These are phyloP conservation scores for Anguilla rostrata DNA, from an alignment of 2,113 vertebrate species.

Conservation along the genomic window DNA sequence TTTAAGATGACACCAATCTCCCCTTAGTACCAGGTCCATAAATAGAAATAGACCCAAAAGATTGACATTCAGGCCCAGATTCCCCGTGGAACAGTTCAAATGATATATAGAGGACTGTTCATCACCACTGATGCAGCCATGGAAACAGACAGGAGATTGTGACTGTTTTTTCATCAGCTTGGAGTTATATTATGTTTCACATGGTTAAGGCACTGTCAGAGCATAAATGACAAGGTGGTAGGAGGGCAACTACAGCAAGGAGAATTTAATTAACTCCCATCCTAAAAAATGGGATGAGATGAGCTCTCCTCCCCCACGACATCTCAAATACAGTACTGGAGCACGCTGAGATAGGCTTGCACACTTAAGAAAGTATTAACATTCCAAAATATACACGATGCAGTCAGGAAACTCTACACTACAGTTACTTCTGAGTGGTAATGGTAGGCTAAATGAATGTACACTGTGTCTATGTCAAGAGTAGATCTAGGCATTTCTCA, in stretches of 20 bases:
- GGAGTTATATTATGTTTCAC: not conserved
- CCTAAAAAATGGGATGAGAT: not conserved
- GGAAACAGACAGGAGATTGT: not conserved
- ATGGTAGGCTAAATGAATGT: not conserved
- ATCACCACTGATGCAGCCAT: not conserved
- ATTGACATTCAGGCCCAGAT: not conserved
- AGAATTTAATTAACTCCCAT: not conserved
- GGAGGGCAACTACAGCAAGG: not conserved
- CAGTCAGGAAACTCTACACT: not conserved
- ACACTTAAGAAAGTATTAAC: not conserved
- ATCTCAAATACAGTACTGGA: not conserved
- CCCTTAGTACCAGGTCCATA: no score
- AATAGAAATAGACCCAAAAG: not conserved
- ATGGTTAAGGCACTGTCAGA: not conserved
- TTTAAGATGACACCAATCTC: no score
- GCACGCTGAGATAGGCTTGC: not conserved
- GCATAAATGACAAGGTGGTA: conserved; percentile 1
- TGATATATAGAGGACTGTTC: not conserved
- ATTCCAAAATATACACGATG: not conserved
- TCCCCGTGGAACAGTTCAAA: not conserved
- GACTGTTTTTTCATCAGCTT: not conserved
- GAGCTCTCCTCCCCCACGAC: no score
- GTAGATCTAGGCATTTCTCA: no score
- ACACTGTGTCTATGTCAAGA: not conserved
- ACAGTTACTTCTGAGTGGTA: not conserved